Evolutionary conservation across 1,140 invertebrate species (phyloP).

Genomic region (Nixonia krombeini): DNA sequence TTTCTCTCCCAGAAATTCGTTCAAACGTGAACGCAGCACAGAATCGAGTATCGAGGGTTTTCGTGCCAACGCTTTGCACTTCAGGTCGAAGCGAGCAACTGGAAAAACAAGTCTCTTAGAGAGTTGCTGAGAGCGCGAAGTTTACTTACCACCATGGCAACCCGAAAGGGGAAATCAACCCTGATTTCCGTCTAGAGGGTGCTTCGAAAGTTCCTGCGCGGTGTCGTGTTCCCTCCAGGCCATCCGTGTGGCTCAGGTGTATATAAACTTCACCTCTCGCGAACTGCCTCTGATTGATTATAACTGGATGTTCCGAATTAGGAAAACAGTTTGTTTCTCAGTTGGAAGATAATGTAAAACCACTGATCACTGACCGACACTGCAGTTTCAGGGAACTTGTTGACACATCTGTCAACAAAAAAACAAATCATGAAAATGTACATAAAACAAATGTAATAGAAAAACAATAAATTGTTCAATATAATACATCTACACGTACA

Average conservation of each 20-base stretch:
- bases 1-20: too few species aligned
- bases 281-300: conserved; percentile 2
- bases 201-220: conserved; percentile 8
- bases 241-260: neutral
- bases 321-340: too few species aligned
- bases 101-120: conserved; percentile 11
- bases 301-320: neutral
- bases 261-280: conserved; percentile 10
- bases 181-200: conserved; percentile 7
- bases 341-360: too few species aligned
- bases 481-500: too few species aligned
- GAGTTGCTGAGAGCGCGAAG: conserved; percentile 4
- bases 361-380: too few species aligned
- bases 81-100: neutral
- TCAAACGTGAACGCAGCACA: neutral
- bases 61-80: neutral
- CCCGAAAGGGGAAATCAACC: conserved; percentile 18
- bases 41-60: neutral
- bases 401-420: too few species aligned
- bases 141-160: conserved; percentile 63
- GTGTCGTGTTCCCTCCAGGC: conserved; percentile 12
- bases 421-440: too few species aligned
- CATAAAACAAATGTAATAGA: too few species aligned
- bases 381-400: too few species aligned
- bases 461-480: too few species aligned